phyloP scores from a whole-genome alignment of 2,888 invertebrate genomes.

The Clepsis dumicolana region DNA sequence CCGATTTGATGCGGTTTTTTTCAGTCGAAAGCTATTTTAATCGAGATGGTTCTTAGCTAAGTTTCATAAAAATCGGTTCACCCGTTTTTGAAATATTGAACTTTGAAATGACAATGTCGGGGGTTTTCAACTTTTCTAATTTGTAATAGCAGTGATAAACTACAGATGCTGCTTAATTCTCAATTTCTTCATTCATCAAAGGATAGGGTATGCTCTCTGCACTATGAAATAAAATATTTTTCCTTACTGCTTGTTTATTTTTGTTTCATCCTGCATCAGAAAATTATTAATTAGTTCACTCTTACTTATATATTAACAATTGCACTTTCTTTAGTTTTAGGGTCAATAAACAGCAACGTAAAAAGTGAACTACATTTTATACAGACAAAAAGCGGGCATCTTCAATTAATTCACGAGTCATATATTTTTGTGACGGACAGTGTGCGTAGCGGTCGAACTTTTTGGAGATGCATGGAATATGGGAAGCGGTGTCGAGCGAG shows the following conservation, averaged over 20 bases:
- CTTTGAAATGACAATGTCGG: too few species aligned
- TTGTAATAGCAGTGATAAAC: neutral
- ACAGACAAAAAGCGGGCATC: conserved; percentile 81
- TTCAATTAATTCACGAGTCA: conserved; percentile 80
- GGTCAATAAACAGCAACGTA: conserved; percentile 62
- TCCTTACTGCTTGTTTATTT: neutral
- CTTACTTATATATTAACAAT: conserved; percentile 12
- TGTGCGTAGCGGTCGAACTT: conserved; percentile 80
- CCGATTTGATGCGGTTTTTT: too few species aligned
- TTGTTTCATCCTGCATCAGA: neutral
- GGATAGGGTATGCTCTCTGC: neutral
- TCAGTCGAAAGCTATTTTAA: too few species aligned
- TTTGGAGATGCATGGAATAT: conserved; percentile 84
- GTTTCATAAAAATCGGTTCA: too few species aligned
- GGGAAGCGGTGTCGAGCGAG: conserved; percentile 81
- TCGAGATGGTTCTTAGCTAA: too few species aligned
- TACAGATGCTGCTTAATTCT: neutral
- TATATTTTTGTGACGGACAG: conserved; percentile 83
- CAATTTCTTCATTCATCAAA: neutral
- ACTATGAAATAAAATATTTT: neutral
- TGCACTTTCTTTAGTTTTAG: conserved; percentile 67
- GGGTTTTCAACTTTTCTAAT: too few species aligned
- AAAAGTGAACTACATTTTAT: conserved; percentile 81
- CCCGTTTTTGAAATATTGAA: too few species aligned
- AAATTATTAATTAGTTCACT: neutral